These are phyloP conservation scores for Columba guinea DNA, from an alignment of 2,797 vertebrate genomes.

Conservation along the genomic window DNA sequence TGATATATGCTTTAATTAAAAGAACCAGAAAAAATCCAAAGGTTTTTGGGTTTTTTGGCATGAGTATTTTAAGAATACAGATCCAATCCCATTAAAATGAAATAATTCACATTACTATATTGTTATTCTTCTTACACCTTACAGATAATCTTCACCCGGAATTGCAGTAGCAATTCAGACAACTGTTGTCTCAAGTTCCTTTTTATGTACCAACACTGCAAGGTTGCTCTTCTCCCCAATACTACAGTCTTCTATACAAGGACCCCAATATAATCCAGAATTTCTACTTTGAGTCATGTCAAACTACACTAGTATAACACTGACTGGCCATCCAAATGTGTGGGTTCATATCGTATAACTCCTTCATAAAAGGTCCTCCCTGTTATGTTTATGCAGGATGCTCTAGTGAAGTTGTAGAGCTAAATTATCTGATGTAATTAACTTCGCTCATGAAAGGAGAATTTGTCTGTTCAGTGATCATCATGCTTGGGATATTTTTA, in stretches of 20 bases:
- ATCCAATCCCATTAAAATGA: not conserved
- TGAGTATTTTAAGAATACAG: not conserved
- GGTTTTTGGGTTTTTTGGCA: not conserved
- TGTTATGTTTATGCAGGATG: not conserved
- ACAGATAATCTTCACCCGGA: not conserved
- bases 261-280: not conserved
- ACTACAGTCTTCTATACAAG: not conserved
- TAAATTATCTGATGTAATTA: not conserved
- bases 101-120: not conserved
- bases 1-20: not conserved
- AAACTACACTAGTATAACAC: not conserved
- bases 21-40: not conserved
- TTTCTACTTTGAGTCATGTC: not conserved
- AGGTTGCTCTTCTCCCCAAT: not conserved
- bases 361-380: not conserved
- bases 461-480: not conserved
- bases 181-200: not conserved
- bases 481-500: constrained; percentile 1
- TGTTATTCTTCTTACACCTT: not conserved
- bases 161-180: not conserved
- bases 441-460: not conserved
- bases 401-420: not conserved
- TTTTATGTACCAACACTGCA: not conserved
- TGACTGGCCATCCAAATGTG: not conserved
- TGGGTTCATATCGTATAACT: not conserved